Base-by-base conservation (phyloP, 2,888 invertebrate species). In the Cremastobaeus sp. region DNA sequence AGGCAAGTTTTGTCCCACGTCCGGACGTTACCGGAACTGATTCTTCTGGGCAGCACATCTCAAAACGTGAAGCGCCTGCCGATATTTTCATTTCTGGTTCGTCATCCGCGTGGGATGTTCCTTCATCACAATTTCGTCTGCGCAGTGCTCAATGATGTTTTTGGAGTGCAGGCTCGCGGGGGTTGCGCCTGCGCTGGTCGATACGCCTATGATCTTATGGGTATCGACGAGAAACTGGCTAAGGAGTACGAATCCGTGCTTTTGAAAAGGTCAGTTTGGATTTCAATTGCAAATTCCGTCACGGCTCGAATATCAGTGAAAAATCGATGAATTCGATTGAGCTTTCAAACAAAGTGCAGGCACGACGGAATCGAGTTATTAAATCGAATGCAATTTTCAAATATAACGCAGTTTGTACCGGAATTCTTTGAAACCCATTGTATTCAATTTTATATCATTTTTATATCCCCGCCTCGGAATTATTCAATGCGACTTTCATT, bases 71-170 rank as follows among this genome's bases (percentile, higher is more conserved):
- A 93, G 79, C 89, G 93, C 39, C 90, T 96, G 18, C 94, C 96
- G 1, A 92, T 96, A 62, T 94, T 96, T 86, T 96, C 96, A 3
- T 92, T 97, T 82, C 91, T 96, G 89, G 93, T 97, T 50, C 91
- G 93, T 77, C 95, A 96, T 86, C 92, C 93, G 0, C 89, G 93
- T 32, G 94, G 95, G 25, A 92, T 93, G 9, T 96, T 94, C 85
- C 91, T 96, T 1, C 97, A 97, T 86, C 95, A 96, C 87, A 96
- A 96, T 88, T 94, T 90, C 89, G 92, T 97, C 6, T 93, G 94
- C 78, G 93, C 95, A 6, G 91, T 97, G 14, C 90, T 97, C 39
- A 97, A 96, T 84, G 96, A 97, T 83, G 92, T 97, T 18, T 97
- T 96, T 85, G 97, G 97, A 0, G 95, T 97, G 57, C 96, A 96